Evolutionary conservation across 1,140 invertebrate species (phyloP).

Genomic region (Heterodera schachtii): DNA sequence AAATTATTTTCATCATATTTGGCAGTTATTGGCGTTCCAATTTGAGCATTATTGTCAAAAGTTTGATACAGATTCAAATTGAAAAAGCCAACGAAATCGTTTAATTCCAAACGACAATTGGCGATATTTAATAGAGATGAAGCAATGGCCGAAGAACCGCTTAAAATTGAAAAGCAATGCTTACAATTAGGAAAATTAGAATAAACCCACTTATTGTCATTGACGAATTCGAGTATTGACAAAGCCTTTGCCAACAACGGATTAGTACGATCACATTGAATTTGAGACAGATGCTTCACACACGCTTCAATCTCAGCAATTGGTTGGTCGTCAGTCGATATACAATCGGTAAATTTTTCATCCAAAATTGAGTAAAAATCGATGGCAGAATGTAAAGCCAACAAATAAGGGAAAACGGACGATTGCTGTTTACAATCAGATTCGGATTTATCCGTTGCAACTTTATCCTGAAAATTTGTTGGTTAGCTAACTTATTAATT

Average conservation of each 20-base stretch:
- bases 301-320: not conserved
- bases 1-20: not conserved
- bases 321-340: not conserved
- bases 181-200: not conserved
- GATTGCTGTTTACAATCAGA: not conserved
- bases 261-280: not conserved
- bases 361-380: not conserved
- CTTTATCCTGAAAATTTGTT: not conserved
- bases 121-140: not conserved
- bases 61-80: conserved; percentile 4
- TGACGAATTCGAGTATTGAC: not conserved
- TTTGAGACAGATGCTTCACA: not conserved
- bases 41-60: not conserved
- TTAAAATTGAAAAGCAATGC: not conserved
- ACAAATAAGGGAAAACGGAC: not conserved
- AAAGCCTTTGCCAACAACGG: not conserved
- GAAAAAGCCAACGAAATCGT: not conserved
- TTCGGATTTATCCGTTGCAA: not conserved
- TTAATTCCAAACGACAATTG: not conserved
- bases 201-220: not conserved
- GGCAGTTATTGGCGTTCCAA: not conserved
- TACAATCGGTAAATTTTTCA: not conserved
- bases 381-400: not conserved
- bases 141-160: not conserved
- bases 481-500: not conserved